phyloP scores from a whole-genome alignment of 2,888 invertebrate genomes.

The Parascotia fuliginaria region DNA sequence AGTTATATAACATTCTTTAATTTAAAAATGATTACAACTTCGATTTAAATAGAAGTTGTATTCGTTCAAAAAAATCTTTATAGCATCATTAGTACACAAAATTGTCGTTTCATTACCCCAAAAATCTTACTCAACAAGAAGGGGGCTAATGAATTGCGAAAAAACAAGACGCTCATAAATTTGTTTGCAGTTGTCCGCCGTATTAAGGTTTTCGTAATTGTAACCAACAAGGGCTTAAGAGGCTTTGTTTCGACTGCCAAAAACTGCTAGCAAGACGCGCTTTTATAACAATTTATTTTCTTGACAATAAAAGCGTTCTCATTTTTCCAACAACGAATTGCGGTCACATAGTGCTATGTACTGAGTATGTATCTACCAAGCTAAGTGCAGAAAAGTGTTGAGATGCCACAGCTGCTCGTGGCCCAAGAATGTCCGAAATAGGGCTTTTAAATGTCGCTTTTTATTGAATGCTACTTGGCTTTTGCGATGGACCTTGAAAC shows the following conservation, averaged over 20 bases:
- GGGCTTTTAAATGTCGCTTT: slow-evolving; percentile 61
- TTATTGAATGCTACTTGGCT: slow-evolving; percentile 54
- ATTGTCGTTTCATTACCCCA: slow-evolving; percentile 28
- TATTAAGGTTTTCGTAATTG: slow-evolving; percentile 65
- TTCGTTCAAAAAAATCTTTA: slow-evolving; percentile 31
- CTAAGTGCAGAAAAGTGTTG: slow-evolving; percentile 76
- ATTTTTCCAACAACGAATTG: slow-evolving; percentile 66
- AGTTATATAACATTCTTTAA: slow-evolving; percentile 23
- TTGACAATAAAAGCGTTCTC: slow-evolving; percentile 63
- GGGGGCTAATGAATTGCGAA: slow-evolving; percentile 36
- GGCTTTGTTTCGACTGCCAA: slow-evolving; percentile 50
- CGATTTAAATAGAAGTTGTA: slow-evolving; percentile 10
- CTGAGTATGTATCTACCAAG: slow-evolving; percentile 49
- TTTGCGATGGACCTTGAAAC: slow-evolving; percentile 36
- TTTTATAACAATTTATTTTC: slow-evolving; percentile 57
- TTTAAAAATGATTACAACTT: slow-evolving; percentile 24
- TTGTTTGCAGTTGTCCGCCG: slow-evolving; percentile 49
- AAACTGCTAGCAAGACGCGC: slow-evolving; percentile 30
- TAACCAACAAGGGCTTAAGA: slow-evolving; percentile 44
- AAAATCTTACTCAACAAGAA: slow-evolving; percentile 38
- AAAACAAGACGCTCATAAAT: slow-evolving; percentile 58
- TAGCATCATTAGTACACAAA: slow-evolving; percentile 31
- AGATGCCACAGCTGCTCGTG: slow-evolving; percentile 46
- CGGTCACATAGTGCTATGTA: slow-evolving; percentile 63
- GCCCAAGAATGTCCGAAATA: slow-evolving; percentile 60